Evolutionary conservation across 2,888 invertebrate genomes (phyloP).

Genomic region (Rhimphoctona megacephalus): DNA sequence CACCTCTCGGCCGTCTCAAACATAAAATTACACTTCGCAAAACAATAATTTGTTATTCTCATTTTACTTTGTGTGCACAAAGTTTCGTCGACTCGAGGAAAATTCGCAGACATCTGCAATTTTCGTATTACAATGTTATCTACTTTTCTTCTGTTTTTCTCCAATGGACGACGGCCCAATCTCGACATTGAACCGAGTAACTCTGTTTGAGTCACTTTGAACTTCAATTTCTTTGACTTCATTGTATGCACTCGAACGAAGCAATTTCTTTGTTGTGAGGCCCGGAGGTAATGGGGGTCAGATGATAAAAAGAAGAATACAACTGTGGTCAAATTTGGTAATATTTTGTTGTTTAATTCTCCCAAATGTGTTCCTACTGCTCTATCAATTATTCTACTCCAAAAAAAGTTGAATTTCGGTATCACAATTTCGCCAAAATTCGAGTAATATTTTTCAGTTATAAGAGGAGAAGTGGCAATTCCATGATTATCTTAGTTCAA

Average conservation of each 20-base stretch:
- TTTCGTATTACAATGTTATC: constrained; percentile 49
- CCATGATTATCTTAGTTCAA: background rate
- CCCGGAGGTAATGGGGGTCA: background rate
- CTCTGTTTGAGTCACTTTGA: background rate
- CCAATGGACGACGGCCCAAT: background rate
- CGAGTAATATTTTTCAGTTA: background rate
- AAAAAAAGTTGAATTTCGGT: background rate
- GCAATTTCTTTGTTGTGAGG: background rate
- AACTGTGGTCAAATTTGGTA: background rate
- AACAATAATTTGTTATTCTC: constrained; percentile 55
- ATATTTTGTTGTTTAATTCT: background rate
- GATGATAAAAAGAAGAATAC: background rate
- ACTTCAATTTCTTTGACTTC: background rate
- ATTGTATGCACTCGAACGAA: background rate
- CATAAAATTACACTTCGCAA: constrained; percentile 41
- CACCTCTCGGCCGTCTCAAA: constrained; percentile 16
- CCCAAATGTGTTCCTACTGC: background rate
- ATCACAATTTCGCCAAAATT: background rate
- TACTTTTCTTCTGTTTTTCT: constrained; percentile 34
- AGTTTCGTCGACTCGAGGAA: constrained; percentile 10
- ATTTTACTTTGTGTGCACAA: constrained; percentile 28
- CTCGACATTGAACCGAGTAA: background rate
- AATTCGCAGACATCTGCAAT: constrained; percentile 26
- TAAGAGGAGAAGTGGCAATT: background rate
- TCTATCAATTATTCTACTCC: background rate